A percentile compares a stretch with the other conserved stretches of the same genome.
Evolutionary conservation across 1,140 invertebrate genomes (phyloP).

Genomic region (Diabrotica virgifera): DNA sequence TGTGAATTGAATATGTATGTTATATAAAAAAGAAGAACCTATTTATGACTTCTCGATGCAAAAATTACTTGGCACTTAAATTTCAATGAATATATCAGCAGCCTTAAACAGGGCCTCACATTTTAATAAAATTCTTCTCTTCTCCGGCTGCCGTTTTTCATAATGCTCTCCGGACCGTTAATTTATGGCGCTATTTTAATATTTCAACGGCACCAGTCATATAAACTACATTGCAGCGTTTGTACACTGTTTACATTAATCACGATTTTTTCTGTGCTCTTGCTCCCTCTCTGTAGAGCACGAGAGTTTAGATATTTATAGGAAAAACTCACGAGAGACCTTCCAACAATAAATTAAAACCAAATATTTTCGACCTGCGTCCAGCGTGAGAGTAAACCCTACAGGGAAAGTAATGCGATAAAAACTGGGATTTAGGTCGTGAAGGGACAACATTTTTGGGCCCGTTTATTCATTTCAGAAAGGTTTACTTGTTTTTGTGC

Average conservation of each 20-base stretch:
- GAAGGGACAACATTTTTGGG: slow-evolving; percentile 1
- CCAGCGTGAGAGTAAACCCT: background rate
- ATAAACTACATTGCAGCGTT: background rate
- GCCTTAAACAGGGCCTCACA: too few relatives aligned
- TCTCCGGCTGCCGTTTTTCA: too few relatives aligned
- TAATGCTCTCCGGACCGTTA: background rate
- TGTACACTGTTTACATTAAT: slow-evolving; percentile 3
- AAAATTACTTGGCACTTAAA: too few relatives aligned
- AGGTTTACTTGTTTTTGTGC: background rate
- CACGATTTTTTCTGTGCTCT: slow-evolving; percentile 1
- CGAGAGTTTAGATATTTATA: slow-evolving; percentile 3
- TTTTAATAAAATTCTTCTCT: too few relatives aligned
- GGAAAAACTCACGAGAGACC: background rate
- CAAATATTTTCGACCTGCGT: background rate
- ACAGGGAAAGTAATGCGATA: background rate
- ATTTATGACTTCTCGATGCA: too few relatives aligned
- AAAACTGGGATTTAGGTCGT: background rate
- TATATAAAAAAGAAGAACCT: too few relatives aligned
- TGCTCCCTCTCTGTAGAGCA: background rate
- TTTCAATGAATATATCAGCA: too few relatives aligned
- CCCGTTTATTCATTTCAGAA: background rate
- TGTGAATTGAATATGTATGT: too few relatives aligned
- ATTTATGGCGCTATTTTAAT: background rate
- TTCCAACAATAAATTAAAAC: background rate
- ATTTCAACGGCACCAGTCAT: background rate